Evolutionary conservation across 2,113 vertebrate species (phyloP).

Genomic region (Poeciliopsis retropinna): DNA sequence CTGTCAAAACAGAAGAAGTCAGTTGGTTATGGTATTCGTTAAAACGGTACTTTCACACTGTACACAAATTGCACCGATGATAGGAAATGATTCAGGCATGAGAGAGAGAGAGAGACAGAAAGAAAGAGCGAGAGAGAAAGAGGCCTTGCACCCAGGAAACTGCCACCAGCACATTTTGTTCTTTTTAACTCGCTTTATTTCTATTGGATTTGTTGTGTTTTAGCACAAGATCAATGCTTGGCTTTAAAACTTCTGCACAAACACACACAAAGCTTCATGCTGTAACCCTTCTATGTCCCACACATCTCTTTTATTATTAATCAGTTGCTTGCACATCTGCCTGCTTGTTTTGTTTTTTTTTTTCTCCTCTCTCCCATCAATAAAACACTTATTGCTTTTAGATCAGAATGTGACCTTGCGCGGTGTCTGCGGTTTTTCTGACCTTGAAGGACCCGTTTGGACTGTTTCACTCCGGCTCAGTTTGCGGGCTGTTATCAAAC

Average conservation of each 20-base stretch:
- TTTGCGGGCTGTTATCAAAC: constrained; percentile 71
- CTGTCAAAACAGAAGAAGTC: constrained; percentile 58
- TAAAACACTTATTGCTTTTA: constrained; percentile 93
- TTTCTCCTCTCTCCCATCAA: constrained; percentile 83
- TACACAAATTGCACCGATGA: constrained; percentile 47
- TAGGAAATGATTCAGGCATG: constrained; percentile 55
- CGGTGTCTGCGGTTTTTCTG: constrained; percentile 79
- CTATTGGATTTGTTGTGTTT: constrained; percentile 72
- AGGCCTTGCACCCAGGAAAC: constrained; percentile 34
- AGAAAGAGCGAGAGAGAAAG: background rate
- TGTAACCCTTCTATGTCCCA: constrained; percentile 38
- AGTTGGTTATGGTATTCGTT: constrained; percentile 39
- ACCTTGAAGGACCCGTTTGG: constrained; percentile 86
- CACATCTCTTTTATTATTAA: constrained; percentile 83
- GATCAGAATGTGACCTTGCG: constrained; percentile 87
- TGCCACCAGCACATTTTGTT: constrained; percentile 66
- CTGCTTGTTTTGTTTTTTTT: constrained; percentile 71
- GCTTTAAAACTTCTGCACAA: constrained; percentile 30
- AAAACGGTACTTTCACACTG: constrained; percentile 53
- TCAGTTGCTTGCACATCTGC: constrained; percentile 78
- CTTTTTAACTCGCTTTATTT: constrained; percentile 57
- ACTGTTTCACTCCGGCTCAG: constrained; percentile 64
- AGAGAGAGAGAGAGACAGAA: no score
- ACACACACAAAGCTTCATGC: constrained; percentile 21
- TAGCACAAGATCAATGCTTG: constrained; percentile 68